A percentile compares a stretch with the other conserved stretches of the same genome.
phyloP scores from a whole-genome alignment of 2,888 invertebrate genomes.

The Stenolophus ochropezus region DNA sequence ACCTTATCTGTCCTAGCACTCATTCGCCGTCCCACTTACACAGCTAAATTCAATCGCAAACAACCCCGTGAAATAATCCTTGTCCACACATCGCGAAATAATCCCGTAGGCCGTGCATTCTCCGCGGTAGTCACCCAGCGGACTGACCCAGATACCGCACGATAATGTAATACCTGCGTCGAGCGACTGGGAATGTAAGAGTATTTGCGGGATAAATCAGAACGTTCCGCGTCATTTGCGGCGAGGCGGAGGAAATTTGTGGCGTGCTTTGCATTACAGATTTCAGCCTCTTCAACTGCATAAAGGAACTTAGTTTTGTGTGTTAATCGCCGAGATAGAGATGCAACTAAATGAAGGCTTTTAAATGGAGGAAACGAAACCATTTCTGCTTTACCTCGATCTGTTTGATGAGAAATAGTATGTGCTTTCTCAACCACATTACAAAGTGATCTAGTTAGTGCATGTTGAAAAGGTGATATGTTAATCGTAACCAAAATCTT shows the following conservation, averaged over 20 bases:
- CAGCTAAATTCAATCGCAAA: slow-evolving; percentile 34
- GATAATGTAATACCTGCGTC: slow-evolving; percentile 33
- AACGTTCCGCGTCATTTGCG: slow-evolving; percentile 32
- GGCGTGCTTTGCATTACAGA: slow-evolving; percentile 17
- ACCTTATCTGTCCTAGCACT: background rate
- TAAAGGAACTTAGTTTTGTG: background rate
- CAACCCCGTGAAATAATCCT: slow-evolving; percentile 16
- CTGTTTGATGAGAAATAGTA: no score
- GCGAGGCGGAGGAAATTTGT: slow-evolving; percentile 18
- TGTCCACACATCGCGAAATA: slow-evolving; percentile 39
- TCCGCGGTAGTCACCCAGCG: slow-evolving; percentile 1
- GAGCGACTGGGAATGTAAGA: slow-evolving; percentile 7
- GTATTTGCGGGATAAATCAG: slow-evolving; percentile 37
- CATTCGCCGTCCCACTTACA: slow-evolving; percentile 1
- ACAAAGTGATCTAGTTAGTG: no score
- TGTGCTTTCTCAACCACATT: no score
- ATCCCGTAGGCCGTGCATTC: slow-evolving; percentile 26
- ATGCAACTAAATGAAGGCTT: no score
- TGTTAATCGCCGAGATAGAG: no score
- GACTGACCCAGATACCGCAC: slow-evolving; percentile 29
- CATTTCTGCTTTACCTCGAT: no score
- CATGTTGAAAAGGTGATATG: no score
- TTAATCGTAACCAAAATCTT: no score
- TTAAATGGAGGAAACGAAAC: no score
- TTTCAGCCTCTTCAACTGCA: background rate